phyloP scores from a whole-genome alignment of 2,888 invertebrate genomes.

The Napeogenes inachia region DNA sequence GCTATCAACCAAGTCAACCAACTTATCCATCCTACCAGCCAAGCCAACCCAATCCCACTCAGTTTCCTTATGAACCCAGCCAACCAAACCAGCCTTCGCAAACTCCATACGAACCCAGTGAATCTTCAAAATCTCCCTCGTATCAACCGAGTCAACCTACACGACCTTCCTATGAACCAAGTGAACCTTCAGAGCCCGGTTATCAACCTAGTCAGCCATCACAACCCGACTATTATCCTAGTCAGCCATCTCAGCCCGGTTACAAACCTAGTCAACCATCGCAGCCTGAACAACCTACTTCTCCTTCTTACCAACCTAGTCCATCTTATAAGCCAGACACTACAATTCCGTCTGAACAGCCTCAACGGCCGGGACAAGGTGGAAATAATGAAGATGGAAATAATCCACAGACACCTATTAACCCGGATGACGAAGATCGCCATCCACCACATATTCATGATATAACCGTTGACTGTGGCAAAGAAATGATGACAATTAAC shows the following conservation, averaged over 20 bases:
- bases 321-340: conserved; percentile 28
- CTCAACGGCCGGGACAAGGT: not conserved
- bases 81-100: conserved; percentile 40
- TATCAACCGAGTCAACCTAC: conserved; percentile 43
- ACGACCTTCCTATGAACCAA: conserved; percentile 33
- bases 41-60: conserved; percentile 26
- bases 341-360: not conserved
- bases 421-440: conserved; percentile 73
- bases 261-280: conserved; percentile 23
- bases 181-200: conserved; percentile 36
- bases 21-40: conserved; percentile 39
- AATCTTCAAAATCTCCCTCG: conserved; percentile 5
- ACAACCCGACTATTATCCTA: conserved; percentile 37
- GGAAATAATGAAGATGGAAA: conserved; percentile 24
- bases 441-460: conserved; percentile 87
- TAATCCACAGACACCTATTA: conserved; percentile 19
- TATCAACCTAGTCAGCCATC: conserved; percentile 32
- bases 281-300: conserved; percentile 27
- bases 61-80: conserved; percentile 32
- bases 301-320: conserved; percentile 27
- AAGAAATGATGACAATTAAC: conserved; percentile 89
- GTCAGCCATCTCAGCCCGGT: conserved; percentile 35
- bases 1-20: conserved; percentile 35
- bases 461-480: conserved; percentile 86
- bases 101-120: conserved; percentile 36